Evolutionary conservation across 1,140 invertebrate species (phyloP), one percentile per base, ranked within the genome.

Genomic region (Eriocheir sinensis): DNA sequence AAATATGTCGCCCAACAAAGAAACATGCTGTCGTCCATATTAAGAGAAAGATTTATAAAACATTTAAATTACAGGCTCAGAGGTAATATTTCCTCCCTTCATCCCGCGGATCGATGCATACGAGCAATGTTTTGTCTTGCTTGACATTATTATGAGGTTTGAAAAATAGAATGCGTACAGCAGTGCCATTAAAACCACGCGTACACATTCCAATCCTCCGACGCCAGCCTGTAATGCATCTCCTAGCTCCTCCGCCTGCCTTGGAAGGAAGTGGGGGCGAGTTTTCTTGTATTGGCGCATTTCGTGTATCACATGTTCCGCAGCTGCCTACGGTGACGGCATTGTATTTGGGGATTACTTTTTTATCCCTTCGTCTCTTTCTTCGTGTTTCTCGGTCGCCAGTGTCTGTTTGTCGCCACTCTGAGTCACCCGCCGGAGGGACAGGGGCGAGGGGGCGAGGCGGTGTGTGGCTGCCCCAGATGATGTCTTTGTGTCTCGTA

Each of bases 1-100:
- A 72, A 72, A 72, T 72, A 72, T 72, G 60, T 72, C 60, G 60
- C 60, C 60, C n/a, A 72, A 72, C n/a, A n/a, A 72, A 72, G 60
- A 72, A n/a, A 72, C 60, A 72, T n/a, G 60, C n/a, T 72, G 21
- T 72, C 60, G 27, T 21, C 12, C 60, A 21, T 72, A 72, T n/a
- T 72, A 72, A 72, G n/a, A 72, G n/a, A n/a, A 72, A 72, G 60
- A 72, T 72, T 72, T 72, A 72, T 72, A 72, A 72, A 72, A 72
- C 60, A 72, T n/a, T 72, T 72, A 72, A 72, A 72, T 72, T 72
- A 72, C 60, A 72, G 60, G 60, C 4, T 6, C 27, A n/a, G 12
- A 21, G 60, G 60, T 72, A 72, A 72, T 72, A 72, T 72, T n/a
- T n/a, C 60, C n/a, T 72, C 60, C 60, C 60, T 72, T 72, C n/a